Evolutionary conservation across 2,797 vertebrate genomes (phyloP).

Genomic region (Periophthalmus magnuspinnatus): DNA sequence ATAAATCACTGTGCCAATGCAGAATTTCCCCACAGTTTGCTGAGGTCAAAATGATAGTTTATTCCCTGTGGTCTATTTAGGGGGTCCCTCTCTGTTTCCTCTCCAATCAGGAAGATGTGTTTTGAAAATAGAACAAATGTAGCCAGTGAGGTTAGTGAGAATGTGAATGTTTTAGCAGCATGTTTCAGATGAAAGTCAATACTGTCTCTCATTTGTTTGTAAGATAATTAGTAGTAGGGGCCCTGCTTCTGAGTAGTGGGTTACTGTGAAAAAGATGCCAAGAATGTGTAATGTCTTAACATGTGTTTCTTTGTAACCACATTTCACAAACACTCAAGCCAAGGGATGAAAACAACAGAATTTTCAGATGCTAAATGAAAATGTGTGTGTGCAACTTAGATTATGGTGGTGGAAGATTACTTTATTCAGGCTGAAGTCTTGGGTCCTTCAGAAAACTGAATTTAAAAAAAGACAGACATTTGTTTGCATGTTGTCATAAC

Average conservation of each 20-base stretch:
- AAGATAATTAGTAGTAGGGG: conserved; percentile 3
- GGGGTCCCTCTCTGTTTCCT: conserved; percentile 20
- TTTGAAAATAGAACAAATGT: conserved; percentile 30
- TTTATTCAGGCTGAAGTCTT: no score
- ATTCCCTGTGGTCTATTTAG: conserved; percentile 35
- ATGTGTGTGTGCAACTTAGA: neutral
- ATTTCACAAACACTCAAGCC: neutral
- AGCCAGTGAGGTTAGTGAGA: conserved; percentile 19
- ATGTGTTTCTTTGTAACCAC: conserved; percentile 7
- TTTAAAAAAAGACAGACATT: neutral
- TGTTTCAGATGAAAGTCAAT: neutral
- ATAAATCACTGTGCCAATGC: conserved; percentile 47
- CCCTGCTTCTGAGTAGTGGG: conserved; percentile 7
- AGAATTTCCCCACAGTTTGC: conserved; percentile 40
- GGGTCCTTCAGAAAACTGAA: no score
- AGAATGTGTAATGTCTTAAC: conserved; percentile 5
- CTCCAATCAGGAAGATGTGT: conserved; percentile 23
- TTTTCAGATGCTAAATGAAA: neutral
- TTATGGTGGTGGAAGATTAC: neutral
- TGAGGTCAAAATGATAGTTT: conserved; percentile 45
- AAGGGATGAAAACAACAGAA: neutral
- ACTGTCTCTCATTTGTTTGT: conserved; percentile 9
- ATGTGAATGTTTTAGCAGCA: conserved; percentile 15
- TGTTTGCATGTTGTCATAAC: neutral
- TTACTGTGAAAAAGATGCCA: conserved; percentile 3